Evolutionary conservation across 2,113 vertebrate genomes (phyloP).

Genomic region (Mola mola): DNA sequence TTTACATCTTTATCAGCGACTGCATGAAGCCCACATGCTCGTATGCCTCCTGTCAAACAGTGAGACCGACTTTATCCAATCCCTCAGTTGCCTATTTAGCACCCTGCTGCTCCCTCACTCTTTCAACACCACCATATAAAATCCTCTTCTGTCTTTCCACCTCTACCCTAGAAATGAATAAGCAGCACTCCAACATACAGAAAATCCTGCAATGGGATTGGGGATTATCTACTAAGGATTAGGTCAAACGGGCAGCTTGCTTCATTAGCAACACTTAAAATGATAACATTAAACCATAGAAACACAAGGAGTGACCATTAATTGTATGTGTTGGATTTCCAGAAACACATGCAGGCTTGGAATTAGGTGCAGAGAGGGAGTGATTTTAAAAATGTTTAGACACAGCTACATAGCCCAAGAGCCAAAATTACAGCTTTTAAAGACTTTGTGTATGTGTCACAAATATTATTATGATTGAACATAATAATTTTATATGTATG

Average conservation of each 20-base stretch:
- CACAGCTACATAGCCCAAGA: not conserved
- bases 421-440: not conserved
- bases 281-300: conserved; percentile 13
- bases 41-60: not conserved
- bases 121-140: conserved; percentile 23
- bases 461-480: too few species aligned
- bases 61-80: conserved; percentile 41
- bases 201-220: conserved; percentile 57
- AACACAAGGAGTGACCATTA: not conserved
- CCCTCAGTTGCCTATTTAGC: conserved; percentile 50
- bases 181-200: conserved; percentile 20
- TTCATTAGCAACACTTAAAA: conserved; percentile 30
- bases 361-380: not conserved
- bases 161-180: conserved; percentile 3
- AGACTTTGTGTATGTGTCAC: too few species aligned
- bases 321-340: not conserved
- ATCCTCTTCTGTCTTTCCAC: conserved; percentile 36
- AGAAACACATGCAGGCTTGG: not conserved
- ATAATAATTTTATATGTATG: too few species aligned
- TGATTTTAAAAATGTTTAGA: not conserved
- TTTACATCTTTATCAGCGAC: conserved; percentile 3
- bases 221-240: conserved; percentile 67
- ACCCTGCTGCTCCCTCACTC: conserved; percentile 22
- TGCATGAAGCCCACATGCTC: conserved; percentile 37
- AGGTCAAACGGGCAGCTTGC: conserved; percentile 31